A percentile compares a stretch with the other conserved stretches of the same genome.
These are phyloP conservation scores for Meliscaeva auricollis DNA, from an alignment of 2,888 invertebrate species.

Conservation along the genomic window DNA sequence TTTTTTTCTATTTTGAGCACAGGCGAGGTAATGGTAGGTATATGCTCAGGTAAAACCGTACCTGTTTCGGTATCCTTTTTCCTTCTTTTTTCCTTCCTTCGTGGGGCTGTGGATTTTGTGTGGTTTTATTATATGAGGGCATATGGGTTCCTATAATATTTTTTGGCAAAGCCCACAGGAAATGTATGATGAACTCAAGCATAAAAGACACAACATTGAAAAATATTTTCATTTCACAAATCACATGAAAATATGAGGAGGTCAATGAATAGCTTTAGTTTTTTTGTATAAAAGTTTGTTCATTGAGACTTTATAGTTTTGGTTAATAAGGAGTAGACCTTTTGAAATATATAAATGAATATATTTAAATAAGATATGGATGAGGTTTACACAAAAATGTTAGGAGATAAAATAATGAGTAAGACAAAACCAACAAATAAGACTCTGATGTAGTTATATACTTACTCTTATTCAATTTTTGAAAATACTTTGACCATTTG, in stretches of 20 bases:
- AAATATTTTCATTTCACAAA: constrained; percentile 33
- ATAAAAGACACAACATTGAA: constrained; percentile 30
- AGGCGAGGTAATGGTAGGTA: too few relatives aligned
- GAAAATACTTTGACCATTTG: too few relatives aligned
- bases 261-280: constrained; percentile 29
- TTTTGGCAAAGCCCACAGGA: constrained; percentile 21
- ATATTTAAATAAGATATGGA: too few relatives aligned
- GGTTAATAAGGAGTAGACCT: background rate
- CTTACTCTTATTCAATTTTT: too few relatives aligned
- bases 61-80: background rate
- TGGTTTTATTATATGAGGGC: background rate
- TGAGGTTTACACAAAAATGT: too few relatives aligned
- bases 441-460: too few relatives aligned
- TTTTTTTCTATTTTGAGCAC: background rate
- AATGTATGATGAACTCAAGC: constrained; percentile 20
- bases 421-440: too few relatives aligned
- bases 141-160: background rate
- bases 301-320: background rate
- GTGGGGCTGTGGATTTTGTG: constrained; percentile 4
- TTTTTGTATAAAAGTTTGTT: background rate
- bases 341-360: background rate
- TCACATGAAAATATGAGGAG: constrained; percentile 14
- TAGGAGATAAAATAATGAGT: too few relatives aligned
- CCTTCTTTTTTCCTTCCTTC: background rate
- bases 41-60: background rate